Conservation (phyloP, 2,797 vertebrate genomes). For the Pelodytes ibericus region DNA sequence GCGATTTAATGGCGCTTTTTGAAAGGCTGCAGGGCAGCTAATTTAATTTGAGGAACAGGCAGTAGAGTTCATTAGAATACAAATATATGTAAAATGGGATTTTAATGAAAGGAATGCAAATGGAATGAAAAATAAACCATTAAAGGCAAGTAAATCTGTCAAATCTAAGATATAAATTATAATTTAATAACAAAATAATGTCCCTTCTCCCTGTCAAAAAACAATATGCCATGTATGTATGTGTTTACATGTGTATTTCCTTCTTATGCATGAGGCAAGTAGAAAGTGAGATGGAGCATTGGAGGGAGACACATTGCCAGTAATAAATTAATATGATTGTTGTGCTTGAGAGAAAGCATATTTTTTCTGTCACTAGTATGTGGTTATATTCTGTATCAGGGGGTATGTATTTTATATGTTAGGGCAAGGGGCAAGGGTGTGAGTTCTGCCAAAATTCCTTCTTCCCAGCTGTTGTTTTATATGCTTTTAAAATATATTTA, state of each 20-base stretch:
- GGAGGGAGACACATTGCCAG: background rate
- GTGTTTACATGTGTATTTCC: background rate
- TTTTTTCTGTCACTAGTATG: background rate
- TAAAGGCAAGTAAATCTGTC: no score
- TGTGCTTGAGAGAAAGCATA: background rate
- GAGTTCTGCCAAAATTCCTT: no score
- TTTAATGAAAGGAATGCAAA: no score
- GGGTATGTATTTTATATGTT: conserved; percentile 1
- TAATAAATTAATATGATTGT: background rate
- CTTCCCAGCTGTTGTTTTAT: no score
- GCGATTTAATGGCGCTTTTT: no score
- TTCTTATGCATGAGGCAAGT: conserved; percentile 10
- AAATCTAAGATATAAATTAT: conserved; percentile 2
- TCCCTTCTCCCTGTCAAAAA: background rate
- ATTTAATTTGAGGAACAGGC: no score
- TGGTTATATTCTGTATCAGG: background rate
- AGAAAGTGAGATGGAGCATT: conserved; percentile 8
- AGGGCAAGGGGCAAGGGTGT: no score
- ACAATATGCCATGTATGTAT: background rate
- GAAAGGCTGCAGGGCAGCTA: no score
- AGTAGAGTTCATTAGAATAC: no score
- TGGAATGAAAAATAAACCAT: no score
- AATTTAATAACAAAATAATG: background rate
- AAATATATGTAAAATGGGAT: no score
- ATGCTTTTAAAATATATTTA: no score